Conservation (phyloP, 2,797 vertebrate species). For the Pseudochaenichthys georgianus region DNA sequence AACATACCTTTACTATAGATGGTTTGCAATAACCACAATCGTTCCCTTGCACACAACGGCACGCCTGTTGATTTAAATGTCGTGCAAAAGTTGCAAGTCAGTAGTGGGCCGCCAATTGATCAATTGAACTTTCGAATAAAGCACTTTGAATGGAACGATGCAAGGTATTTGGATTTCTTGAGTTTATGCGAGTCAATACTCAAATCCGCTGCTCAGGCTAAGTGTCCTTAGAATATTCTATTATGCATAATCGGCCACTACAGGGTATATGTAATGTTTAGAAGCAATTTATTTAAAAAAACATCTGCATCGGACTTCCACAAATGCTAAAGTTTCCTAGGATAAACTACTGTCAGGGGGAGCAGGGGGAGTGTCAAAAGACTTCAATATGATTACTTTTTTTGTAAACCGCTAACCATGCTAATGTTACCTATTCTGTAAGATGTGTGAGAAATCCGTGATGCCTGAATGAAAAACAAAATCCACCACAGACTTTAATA, state of each 20-base stretch:
- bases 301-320: not conserved
- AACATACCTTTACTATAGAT: not conserved
- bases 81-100: no score
- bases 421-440: conserved; percentile 16
- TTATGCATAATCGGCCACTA: no score
- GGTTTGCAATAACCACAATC: not conserved
- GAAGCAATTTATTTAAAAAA: not conserved
- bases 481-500: conserved; percentile 2
- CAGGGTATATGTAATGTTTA: no score
- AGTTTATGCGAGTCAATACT: no score
- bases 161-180: no score
- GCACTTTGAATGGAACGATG: no score
- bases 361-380: not conserved
- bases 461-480: conserved; percentile 1
- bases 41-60: not conserved
- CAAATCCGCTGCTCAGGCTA: no score
- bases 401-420: not conserved
- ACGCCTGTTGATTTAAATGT: no score
- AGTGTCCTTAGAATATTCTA: no score
- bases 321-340: not conserved
- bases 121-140: no score
- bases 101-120: no score
- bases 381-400: not conserved
- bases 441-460: not conserved
- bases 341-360: not conserved